phyloP scores from a whole-genome alignment of 2,888 invertebrate genomes.

The Miltochrista miniata region DNA sequence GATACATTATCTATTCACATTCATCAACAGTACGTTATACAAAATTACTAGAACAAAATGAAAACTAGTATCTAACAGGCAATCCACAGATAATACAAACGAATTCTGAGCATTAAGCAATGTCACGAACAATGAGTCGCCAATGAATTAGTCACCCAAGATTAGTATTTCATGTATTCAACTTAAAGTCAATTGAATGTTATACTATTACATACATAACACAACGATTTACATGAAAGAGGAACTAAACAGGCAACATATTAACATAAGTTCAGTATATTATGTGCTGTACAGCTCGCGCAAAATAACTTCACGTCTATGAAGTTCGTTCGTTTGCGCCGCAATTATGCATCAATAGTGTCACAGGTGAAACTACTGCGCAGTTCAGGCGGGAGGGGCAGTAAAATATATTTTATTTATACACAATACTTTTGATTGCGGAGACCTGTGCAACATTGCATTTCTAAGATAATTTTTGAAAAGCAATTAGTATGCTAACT shows the following conservation, averaged over 20 bases:
- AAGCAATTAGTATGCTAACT: too few relatives aligned
- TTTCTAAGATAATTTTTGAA: too few relatives aligned
- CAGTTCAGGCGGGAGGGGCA: too few relatives aligned
- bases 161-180: conserved; percentile 46
- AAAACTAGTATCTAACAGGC: neutral
- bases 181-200: conserved; percentile 33
- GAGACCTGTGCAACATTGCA: too few relatives aligned
- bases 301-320: too few relatives aligned
- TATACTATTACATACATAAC: conserved; percentile 21
- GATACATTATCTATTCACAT: too few relatives aligned
- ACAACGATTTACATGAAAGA: conserved; percentile 18
- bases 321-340: too few relatives aligned
- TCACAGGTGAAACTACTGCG: too few relatives aligned
- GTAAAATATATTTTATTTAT: too few relatives aligned
- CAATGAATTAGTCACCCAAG: conserved; percentile 43
- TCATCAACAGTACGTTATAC: neutral
- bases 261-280: conserved; percentile 7
- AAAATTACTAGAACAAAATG: neutral
- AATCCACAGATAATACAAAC: conserved; percentile 33
- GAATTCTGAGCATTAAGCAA: conserved; percentile 3
- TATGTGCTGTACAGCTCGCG: too few relatives aligned
- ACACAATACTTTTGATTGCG: too few relatives aligned
- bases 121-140: conserved; percentile 40
- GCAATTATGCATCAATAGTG: too few relatives aligned
- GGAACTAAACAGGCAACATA: conserved; percentile 8